A percentile compares a stretch with the other conserved stretches of the same genome.
Evolutionary conservation across 35 echinoderm and acorn worm species (phyloP).

Genomic region (Amphiura filiformis): DNA sequence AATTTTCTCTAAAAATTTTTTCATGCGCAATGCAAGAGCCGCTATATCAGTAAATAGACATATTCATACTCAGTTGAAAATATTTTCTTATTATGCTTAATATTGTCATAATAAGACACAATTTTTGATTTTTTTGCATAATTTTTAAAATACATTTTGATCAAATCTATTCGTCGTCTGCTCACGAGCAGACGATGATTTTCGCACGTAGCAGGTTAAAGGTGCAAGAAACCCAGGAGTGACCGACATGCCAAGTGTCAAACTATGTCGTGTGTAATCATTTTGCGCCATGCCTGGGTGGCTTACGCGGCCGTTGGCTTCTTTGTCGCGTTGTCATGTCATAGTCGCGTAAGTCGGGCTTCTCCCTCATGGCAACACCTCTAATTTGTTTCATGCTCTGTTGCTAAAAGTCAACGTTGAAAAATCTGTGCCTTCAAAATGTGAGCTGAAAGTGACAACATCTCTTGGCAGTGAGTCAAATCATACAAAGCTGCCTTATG

Average conservation of each 20-base stretch:
- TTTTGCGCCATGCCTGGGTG: conserved; percentile 5
- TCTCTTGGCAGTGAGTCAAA: background rate
- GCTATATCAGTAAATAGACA: too few relatives aligned
- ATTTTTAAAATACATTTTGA: too few relatives aligned
- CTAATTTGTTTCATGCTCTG: conserved; percentile 3
- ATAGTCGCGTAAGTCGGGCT: background rate
- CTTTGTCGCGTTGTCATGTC: background rate
- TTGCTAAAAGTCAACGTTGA: background rate
- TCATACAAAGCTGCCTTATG: background rate
- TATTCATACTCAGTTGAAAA: too few relatives aligned
- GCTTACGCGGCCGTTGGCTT: background rate
- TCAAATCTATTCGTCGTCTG: too few relatives aligned
- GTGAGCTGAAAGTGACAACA: background rate
- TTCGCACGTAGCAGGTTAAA: too few relatives aligned
- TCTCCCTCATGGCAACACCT: background rate
- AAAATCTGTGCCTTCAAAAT: conserved; percentile 9
- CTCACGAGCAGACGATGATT: too few relatives aligned
- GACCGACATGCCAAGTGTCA: conserved; percentile 4
- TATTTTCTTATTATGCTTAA: too few relatives aligned
- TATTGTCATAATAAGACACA: too few relatives aligned
- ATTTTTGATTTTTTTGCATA: too few relatives aligned
- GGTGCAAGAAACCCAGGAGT: background rate
- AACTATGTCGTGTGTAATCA: conserved; percentile 11
- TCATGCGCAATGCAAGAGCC: too few relatives aligned
- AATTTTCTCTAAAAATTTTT: too few relatives aligned